Conservation (phyloP, 2,797 vertebrate genomes). For the Premnoplex brunnescens region DNA sequence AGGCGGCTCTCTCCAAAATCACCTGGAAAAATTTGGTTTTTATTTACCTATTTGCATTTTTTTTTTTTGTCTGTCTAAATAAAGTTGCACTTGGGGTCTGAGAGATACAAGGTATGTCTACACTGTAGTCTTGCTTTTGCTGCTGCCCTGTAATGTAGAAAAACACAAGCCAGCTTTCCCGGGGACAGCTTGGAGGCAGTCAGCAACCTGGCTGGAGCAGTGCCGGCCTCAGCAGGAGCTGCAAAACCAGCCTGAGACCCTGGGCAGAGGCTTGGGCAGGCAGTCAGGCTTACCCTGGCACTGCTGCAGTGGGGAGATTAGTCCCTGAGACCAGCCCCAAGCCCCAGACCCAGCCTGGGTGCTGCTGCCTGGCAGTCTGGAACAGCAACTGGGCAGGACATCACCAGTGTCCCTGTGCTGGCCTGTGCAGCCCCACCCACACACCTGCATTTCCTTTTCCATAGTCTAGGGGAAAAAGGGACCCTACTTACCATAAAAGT, state of each 20-base stretch:
- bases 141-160: slow-evolving; percentile 32
- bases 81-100: slow-evolving; percentile 62
- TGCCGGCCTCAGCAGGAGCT: background rate
- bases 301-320: background rate
- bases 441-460: background rate
- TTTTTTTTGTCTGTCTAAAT: slow-evolving; percentile 56
- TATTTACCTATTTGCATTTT: slow-evolving; percentile 50
- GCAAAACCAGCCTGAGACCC: background rate
- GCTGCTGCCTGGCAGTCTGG: background rate
- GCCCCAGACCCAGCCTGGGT: background rate
- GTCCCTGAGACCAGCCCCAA: background rate
- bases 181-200: background rate
- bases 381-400: background rate
- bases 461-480: background rate
- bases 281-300: background rate
- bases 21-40: slow-evolving; percentile 46
- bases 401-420: background rate
- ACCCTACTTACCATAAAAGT: background rate
- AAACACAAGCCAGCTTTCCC: slow-evolving; percentile 21
- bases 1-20: slow-evolving; percentile 66
- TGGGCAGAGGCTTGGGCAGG: background rate
- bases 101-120: slow-evolving; percentile 33
- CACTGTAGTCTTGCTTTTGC: slow-evolving; percentile 67
- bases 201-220: background rate
- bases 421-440: slow-evolving; percentile 8